A percentile compares a stretch with the other conserved stretches of the same genome.
phyloP scores from a whole-genome alignment of 2,113 vertebrate species.

The Phyllopteryx taeniolatus region DNA sequence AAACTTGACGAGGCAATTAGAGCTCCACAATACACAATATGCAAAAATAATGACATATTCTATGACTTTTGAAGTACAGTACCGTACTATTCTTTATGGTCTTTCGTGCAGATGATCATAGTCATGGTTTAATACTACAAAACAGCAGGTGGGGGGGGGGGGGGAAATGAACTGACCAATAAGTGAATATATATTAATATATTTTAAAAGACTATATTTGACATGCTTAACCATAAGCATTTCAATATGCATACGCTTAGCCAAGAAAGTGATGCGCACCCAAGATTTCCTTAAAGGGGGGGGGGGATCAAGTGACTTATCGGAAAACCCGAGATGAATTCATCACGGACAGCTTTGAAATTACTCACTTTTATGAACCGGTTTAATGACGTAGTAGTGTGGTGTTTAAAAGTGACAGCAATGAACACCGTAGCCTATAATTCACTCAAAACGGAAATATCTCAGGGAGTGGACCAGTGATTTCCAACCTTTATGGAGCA shows the following conservation, averaged over 20 bases:
- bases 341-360: conserved; percentile 14
- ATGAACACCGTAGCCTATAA: background rate
- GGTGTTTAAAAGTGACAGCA: background rate
- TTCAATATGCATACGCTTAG: conserved; percentile 35
- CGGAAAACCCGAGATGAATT: background rate
- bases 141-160: background rate
- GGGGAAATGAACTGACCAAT: background rate
- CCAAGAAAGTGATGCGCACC: conserved; percentile 19
- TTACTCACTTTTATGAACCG: conserved; percentile 9
- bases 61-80: too few species aligned
- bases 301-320: conserved; percentile 12
- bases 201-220: conserved; percentile 5
- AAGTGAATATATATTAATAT: background rate
- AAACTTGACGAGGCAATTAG: background rate
- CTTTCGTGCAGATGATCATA: background rate
- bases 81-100: too few species aligned
- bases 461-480: too few species aligned
- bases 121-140: background rate
- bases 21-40: too few species aligned
- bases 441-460: background rate
- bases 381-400: background rate
- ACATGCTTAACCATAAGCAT: conserved; percentile 29
- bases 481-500: too few species aligned
- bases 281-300: conserved; percentile 7
- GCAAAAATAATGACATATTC: too few species aligned